phyloP scores from a whole-genome alignment of 2,888 invertebrate genomes.

The Tethea ocularis region DNA sequence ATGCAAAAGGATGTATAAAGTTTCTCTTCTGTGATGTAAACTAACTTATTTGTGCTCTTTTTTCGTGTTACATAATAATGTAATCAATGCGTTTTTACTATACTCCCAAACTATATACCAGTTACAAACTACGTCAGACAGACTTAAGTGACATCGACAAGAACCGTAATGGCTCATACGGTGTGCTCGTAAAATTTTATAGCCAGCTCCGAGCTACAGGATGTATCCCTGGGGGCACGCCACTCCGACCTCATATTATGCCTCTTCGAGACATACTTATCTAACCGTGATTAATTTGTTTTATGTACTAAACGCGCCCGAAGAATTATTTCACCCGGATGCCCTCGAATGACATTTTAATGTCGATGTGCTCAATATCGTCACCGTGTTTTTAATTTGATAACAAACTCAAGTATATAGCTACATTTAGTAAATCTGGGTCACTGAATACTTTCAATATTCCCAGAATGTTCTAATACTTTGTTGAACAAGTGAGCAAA shows the following conservation, averaged over 20 bases:
- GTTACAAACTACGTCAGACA: slow-evolving; percentile 62
- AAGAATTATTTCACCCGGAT: slow-evolving; percentile 51
- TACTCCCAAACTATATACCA: slow-evolving; percentile 41
- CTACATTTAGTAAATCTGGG: not conserved
- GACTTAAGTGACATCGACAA: slow-evolving; percentile 70
- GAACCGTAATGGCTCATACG: slow-evolving; percentile 72
- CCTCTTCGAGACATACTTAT: slow-evolving; percentile 67
- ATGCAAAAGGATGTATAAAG: too few species aligned
- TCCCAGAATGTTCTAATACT: not conserved
- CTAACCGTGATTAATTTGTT: slow-evolving; percentile 77
- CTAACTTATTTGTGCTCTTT: too few species aligned
- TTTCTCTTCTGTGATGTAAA: too few species aligned
- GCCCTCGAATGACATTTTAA: slow-evolving; percentile 32
- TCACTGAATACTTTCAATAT: not conserved
- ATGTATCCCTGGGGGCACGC: slow-evolving; percentile 59
- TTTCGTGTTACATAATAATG: too few species aligned
- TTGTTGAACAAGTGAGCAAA: too few species aligned
- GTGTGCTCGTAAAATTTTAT: slow-evolving; percentile 78
- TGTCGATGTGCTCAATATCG: slow-evolving; percentile 4
- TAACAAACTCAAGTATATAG: not conserved
- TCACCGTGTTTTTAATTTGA: not conserved
- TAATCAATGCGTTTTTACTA: slow-evolving; percentile 20
- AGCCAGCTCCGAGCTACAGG: slow-evolving; percentile 60
- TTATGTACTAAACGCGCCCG: slow-evolving; percentile 59
- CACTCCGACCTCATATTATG: slow-evolving; percentile 58